Conservation (phyloP, 1,140 invertebrate genomes). For the Alviniconcha marisindica region DNA sequence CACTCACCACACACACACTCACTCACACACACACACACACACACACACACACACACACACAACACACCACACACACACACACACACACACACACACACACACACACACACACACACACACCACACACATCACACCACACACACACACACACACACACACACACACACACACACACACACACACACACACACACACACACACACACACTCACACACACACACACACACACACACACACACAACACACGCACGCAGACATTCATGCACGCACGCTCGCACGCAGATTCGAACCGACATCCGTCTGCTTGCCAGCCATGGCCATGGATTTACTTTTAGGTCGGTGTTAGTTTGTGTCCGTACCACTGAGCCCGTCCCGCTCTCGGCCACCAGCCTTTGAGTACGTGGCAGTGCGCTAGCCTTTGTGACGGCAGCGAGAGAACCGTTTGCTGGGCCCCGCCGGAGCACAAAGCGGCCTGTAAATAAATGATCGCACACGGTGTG, state of each 20-base stretch:
- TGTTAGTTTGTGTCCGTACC: no score
- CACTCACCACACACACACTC: no score
- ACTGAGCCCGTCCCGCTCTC: no score
- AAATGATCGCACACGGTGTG: no score
- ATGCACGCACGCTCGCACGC: not conserved
- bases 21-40: no score
- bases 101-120: not conserved
- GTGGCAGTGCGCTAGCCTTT: not conserved
- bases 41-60: no score
- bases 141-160: not conserved
- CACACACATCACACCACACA: not conserved
- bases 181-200: not conserved
- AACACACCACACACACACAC: no score
- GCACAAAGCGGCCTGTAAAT: not conserved
- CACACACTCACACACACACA: not conserved
- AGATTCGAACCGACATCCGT: not conserved
- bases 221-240: not conserved
- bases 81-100: conserved; percentile 11
- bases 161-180: not conserved
- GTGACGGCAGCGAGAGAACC: not conserved
- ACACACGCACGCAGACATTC: not conserved
- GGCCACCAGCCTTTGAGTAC: not conserved
- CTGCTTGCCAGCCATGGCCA: not conserved
- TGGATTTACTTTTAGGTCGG: no score
- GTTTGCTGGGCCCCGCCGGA: not conserved